Evolutionary conservation across 2,888 invertebrate species (phyloP), one percentile per base, ranked within the genome.

Genomic region (Steinernema scapterisci): DNA sequence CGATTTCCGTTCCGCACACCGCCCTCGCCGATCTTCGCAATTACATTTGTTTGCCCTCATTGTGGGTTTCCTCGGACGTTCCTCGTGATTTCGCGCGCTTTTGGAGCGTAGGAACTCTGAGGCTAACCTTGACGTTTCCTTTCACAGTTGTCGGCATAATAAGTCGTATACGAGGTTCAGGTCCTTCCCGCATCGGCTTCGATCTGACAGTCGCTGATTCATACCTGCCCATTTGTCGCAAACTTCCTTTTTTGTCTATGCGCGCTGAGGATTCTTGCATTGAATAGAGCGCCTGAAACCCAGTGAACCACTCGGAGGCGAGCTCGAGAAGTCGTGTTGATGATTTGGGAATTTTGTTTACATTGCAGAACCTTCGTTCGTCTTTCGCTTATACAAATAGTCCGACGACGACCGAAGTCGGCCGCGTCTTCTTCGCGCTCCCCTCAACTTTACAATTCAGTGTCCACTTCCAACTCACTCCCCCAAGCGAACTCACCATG

Each of bases 401-500:
- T 31, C 9, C 63, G 27, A 63, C 23, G 63, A 27, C 63, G 38
- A 38, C 38, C 38, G 38, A 38, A 38, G 54, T 19, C 54, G 54
- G 23, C 54, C 11, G 27, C 63, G 63, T 63, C 63, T 63, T 63
- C 63, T 25, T 16, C 63, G 63, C 63, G 23, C 63, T 25, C 27
- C 63, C 16, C 63, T 27, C 63, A 31, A 25, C 54, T 54, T 23
- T 54, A 54, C 54, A 38, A 38, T 38, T 38, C 38, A 54, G 54
- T 54, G 27, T 25, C 63, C 63, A 16, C 63, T 63, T 25, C 63
- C 11, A 63, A 63, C 25, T 27, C 63, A 63, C 38, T 31, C 31
- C 31, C 5, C 38, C 46, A 23, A n/a, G 6, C 63, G 11, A 70
- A 54, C 51, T 43, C 31, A 43, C 9, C 27, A 83, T 83, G 83